Conservation (phyloP, 2,888 invertebrate species). For the Tineola bisselliella region DNA sequence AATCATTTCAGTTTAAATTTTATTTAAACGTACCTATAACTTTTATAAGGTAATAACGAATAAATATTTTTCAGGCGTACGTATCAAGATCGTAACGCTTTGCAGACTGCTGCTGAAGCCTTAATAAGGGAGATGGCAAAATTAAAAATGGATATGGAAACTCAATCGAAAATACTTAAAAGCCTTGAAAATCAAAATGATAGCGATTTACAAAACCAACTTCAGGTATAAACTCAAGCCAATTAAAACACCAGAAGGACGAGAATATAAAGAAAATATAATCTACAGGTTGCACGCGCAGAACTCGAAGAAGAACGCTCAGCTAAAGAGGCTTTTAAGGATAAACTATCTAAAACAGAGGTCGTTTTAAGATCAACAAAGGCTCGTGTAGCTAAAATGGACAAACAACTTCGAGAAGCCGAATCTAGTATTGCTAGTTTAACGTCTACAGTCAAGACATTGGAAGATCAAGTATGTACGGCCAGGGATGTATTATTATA, state of each 20-base stretch:
- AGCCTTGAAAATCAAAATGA: not conserved
- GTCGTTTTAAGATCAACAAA: conserved; percentile 45
- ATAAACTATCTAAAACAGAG: conserved; percentile 42
- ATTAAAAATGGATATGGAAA: conserved; percentile 41
- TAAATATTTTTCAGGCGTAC: conserved; percentile 31
- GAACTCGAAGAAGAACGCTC: conserved; percentile 37
- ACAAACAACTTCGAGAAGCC: conserved; percentile 51
- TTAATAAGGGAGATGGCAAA: conserved; percentile 46
- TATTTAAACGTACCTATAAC: too few species aligned
- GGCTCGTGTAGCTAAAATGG: conserved; percentile 47
- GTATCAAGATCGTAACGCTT: conserved; percentile 38
- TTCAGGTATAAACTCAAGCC: too few species aligned
- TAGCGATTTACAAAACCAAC: not conserved
- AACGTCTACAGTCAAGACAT: conserved; percentile 46
- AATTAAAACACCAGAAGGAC: too few species aligned
- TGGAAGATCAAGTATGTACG: conserved; percentile 50
- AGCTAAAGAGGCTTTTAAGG: conserved; percentile 32
- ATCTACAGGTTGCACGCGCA: too few species aligned
- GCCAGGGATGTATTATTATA: not conserved
- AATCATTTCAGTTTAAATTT: too few species aligned
- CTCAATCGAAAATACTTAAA: conserved; percentile 19
- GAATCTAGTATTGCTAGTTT: conserved; percentile 52
- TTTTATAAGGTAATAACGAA: not conserved
- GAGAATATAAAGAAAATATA: too few species aligned
- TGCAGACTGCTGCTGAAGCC: conserved; percentile 45